These are phyloP conservation scores for Epicampocera succincta DNA, from an alignment of 2,888 invertebrate genomes.

Conservation along the genomic window DNA sequence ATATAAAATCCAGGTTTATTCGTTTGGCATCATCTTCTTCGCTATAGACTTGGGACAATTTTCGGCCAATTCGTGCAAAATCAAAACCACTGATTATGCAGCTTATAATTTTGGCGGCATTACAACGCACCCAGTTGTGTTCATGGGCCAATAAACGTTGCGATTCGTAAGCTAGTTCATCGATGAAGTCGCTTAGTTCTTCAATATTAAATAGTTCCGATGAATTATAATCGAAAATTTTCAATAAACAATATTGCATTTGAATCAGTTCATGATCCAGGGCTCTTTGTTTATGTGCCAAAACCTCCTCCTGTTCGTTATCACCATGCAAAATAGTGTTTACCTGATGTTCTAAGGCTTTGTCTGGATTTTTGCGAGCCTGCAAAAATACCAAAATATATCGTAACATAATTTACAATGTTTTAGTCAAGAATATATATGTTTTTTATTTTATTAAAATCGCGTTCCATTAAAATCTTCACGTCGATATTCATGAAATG, in stretches of 20 bases:
- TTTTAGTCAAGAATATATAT: too few species aligned
- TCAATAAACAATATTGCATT: conserved; percentile 87
- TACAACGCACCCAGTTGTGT: conserved; percentile 93
- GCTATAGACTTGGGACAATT: conserved; percentile 71
- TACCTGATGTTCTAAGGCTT: conserved; percentile 41
- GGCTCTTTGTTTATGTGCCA: conserved; percentile 84
- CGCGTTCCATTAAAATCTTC: too few species aligned
- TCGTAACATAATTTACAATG: too few species aligned
- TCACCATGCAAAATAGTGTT: conserved; percentile 64
- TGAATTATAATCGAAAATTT: conserved; percentile 86
- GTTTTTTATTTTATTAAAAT: too few species aligned
- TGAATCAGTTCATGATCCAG: conserved; percentile 90
- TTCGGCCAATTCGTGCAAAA: conserved; percentile 83
- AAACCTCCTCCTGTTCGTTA: conserved; percentile 74
- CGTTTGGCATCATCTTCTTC: conserved; percentile 51
- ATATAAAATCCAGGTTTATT: conserved; percentile 83
- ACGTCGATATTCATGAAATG: too few species aligned
- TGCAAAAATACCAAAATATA: conserved; percentile 5
- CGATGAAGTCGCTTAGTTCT: conserved; percentile 77
- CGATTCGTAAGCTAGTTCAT: conserved; percentile 85
- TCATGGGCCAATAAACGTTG: conserved; percentile 89
- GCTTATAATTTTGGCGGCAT: conserved; percentile 89
- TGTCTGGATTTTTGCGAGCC: conserved; percentile 30
- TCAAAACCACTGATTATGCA: conserved; percentile 86
- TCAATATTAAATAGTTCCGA: conserved; percentile 83